Base-by-base conservation (phyloP, 2,888 invertebrate genomes). In the Nymphalis urticae region DNA sequence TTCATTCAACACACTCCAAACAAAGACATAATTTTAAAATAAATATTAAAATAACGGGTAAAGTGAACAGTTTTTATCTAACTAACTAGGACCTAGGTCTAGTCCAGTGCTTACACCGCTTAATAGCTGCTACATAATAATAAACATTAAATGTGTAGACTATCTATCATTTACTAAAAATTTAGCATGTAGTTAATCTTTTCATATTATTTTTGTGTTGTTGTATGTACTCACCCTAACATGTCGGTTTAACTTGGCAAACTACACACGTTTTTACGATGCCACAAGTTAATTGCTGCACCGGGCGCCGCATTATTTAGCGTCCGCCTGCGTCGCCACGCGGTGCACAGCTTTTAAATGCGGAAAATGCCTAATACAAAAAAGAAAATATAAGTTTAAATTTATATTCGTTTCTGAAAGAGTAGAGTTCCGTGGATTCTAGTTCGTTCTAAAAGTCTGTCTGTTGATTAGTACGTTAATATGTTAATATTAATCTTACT, bases 251-350 rank as follows among this genome's bases (percentile, higher is more conserved):
- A 47, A 67, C 64, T 72, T 72, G 66, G 61, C 67, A 70, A 62
- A 54, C 51, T 62, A 63, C 67, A 72, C 72, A 70, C 70, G 70
- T 71, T 69, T 70, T 72, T 71, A 62, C 60, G 53, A 65, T 54
- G 65, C 68, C 62, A 48, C 70, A 59, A 71, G 68, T 70, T 71
- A 73, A 73, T 74, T 73, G 68, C 71, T 58, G 54, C 42, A 60
- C 48, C 62, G 67, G 53, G 53, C 64, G 64, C 36, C 65, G 62
- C 62, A 59, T 68, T 72, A 70, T 65, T 70, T 67, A 72, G 59
- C 59, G 24, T 27, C 59, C 13, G n/a, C 60, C 13, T 56, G 50
- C 59, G 59, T 36, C 42, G 66, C 50, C 47, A 66, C 54, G 54
- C 54, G 54, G 54, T 21, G 24, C 36, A 42, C 42, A 27, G 62